Conservation (phyloP, 2,113 vertebrate species). For the Plecturocebus donacophilus region DNA sequence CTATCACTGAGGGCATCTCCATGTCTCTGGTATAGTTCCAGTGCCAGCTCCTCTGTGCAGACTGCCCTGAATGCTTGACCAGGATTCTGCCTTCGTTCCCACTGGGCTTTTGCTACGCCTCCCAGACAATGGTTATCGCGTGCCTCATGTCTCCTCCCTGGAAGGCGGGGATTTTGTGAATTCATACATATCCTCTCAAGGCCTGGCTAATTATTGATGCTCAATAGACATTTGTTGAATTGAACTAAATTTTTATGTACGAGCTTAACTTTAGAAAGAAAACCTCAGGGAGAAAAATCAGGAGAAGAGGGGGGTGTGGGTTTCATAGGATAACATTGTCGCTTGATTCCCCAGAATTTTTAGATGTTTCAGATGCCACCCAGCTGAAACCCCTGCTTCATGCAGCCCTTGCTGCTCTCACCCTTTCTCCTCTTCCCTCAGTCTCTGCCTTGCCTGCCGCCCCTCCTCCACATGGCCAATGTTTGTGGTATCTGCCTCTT, state of each 20-base stretch:
- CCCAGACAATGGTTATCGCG: neutral
- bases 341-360: neutral
- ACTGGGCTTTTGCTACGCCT: neutral
- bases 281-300: neutral
- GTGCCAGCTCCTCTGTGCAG: neutral
- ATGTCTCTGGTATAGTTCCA: neutral
- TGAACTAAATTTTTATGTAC: neutral
- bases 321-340: neutral
- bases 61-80: neutral
- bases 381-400: neutral
- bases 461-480: neutral
- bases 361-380: neutral
- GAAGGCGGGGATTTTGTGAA: neutral
- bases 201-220: neutral
- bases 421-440: neutral
- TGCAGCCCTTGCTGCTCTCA: neutral
- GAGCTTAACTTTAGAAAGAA: neutral
- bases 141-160: neutral
- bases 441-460: neutral
- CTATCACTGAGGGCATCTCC: neutral
- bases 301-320: neutral
- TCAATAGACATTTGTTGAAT: neutral
- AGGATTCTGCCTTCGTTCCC: neutral
- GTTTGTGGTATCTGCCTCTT: neutral
- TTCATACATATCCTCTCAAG: neutral